These are phyloP conservation scores for Cyclophora albipunctata DNA, from an alignment of 2,888 invertebrate genomes.

Conservation along the genomic window DNA sequence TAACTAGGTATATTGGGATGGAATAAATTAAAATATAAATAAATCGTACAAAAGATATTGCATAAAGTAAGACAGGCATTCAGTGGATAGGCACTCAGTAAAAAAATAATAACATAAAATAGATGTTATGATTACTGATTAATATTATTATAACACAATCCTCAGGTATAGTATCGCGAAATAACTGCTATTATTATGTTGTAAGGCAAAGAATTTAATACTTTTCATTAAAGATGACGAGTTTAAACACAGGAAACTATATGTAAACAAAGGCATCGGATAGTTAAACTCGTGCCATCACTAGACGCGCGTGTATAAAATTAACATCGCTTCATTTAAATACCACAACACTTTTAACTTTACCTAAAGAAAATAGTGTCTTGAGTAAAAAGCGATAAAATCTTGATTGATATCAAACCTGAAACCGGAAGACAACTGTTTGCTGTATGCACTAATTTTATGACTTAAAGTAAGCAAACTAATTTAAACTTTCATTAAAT, in stretches of 20 bases:
- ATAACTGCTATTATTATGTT: too few relatives aligned
- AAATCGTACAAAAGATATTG: too few relatives aligned
- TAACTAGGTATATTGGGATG: too few relatives aligned
- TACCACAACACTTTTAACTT: slow-evolving; percentile 26
- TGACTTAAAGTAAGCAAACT: slow-evolving; percentile 52
- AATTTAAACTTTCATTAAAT: slow-evolving; percentile 39
- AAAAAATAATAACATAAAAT: too few relatives aligned
- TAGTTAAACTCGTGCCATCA: slow-evolving; percentile 38
- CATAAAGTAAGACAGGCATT: too few relatives aligned
- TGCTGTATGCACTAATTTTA: slow-evolving; percentile 37
- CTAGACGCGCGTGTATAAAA: slow-evolving; percentile 21
- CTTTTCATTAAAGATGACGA: slow-evolving; percentile 50
- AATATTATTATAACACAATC: too few relatives aligned
- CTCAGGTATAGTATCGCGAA: too few relatives aligned
- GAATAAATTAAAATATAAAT: too few relatives aligned
- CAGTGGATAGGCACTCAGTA: too few relatives aligned
- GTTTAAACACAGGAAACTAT: slow-evolving; percentile 61
- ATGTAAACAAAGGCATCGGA: slow-evolving; percentile 60
- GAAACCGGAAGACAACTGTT: slow-evolving; percentile 52
- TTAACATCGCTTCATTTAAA: slow-evolving; percentile 28
- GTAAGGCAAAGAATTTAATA: slow-evolving; percentile 12
- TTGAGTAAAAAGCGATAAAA: slow-evolving; percentile 19
- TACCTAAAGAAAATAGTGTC: slow-evolving; percentile 15
- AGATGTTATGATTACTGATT: too few relatives aligned
- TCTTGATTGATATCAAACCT: slow-evolving; percentile 46